Evolutionary conservation across 2,888 invertebrate genomes (phyloP), one percentile per base, ranked within the genome.

Genomic region (Xylota segnis): DNA sequence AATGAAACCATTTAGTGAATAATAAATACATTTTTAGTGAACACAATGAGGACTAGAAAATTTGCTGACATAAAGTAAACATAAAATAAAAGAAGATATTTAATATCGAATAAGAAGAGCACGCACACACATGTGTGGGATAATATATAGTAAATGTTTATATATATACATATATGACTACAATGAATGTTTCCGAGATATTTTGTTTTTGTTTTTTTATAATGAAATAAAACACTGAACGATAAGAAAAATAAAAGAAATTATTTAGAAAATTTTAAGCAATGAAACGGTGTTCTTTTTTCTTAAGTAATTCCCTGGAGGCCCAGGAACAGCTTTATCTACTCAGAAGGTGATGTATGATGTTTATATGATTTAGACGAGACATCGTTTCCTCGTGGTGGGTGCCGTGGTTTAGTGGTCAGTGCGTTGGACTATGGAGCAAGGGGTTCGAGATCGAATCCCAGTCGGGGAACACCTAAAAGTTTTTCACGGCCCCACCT

Each of bases 161-260:
- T 86, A 79, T 81, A 65, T 86, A 84, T 65, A 82, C 27, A 37
- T 65, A 54, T 32, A 52, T 70, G 50, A 52, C 61, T 82, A 61
- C 72, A 66, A 66, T 81, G 27, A 72, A 82, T 77, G 50, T 86
- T 86, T 86, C 82, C 63, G 68, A 86, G 52, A 82, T 72, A 56
- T 68, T 86, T 66, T 68, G 59, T 66, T 76, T 76, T 72, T 83
- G 65, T 72, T 72, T 81, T 86, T 86, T 82, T 86, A 82, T 77
- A 82, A 78, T 78, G 83, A 72, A 83, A 78, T 78, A 66, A 72
- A 81, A 76, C 56, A 82, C 56, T 86, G 81, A 86, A 66, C 27
- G 79, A 76, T 61, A 29, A 77, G 66, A 72, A 63, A 52, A 83
- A 78, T 61, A 78, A 79, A 86, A 76, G 23, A 47, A 81, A 81